Evolutionary conservation across 2,888 invertebrate genomes (phyloP), one percentile per base, ranked within the genome.

Genomic region (Cephus pulcher): DNA sequence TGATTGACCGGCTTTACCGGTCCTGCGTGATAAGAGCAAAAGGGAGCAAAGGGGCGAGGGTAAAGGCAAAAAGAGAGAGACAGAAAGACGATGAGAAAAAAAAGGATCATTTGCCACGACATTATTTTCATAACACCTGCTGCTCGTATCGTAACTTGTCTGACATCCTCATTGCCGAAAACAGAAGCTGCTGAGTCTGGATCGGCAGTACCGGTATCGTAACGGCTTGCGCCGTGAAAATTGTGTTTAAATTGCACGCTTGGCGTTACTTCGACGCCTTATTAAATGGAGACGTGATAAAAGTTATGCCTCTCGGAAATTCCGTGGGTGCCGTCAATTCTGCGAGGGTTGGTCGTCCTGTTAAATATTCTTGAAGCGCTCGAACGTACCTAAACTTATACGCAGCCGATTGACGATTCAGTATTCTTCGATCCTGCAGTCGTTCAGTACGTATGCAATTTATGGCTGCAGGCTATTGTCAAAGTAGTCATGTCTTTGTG

Each of bases 121-220:
- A 69, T 32, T 30, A 12, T 81, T 75, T 78, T 74, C 75, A 81
- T 75, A 84, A 81, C 87, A 86, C 84, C 84, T 87, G 81, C 83
- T 74, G 30, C 75, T 75, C 76, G 82, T 83, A 80, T 86, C 83
- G 83, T 86, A 86, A 87, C 84, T 86, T 80, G 86, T 84, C 83
- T 81, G 85, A 87, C 86, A 86, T 86, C 84, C 87, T 84, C 86
- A 85, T 87, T 85, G 74, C 84, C 85, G 83, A 89, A 88, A 88
- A 89, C 89, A 89, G 89, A 87, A 89, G 89, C 88, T 82, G 81
- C 81, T 23, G 74, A 69, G 75, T 78, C 70, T 70, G 33, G 56
- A 78, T 71, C 71, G 37, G 32, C 34, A 76, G 81, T 84, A 85
- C 84, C 84, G 86, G 83, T 86, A 86, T 86, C 84, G 84, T 88